These are phyloP conservation scores for Eleutherodactylus coqui DNA, from an alignment of 2,797 vertebrate species.

Conservation along the genomic window DNA sequence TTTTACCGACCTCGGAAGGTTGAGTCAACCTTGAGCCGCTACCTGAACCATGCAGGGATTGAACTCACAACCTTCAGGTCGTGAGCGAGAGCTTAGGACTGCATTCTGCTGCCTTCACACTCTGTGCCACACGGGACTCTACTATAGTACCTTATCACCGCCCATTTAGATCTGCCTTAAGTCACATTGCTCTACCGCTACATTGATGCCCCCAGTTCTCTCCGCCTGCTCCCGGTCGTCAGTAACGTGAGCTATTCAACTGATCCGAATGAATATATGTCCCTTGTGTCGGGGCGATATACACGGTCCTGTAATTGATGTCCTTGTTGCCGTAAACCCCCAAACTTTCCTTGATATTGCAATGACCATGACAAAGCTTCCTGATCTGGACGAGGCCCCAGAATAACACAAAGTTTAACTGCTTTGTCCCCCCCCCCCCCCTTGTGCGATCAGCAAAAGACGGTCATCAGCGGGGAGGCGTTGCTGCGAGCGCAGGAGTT, in stretches of 20 bases:
- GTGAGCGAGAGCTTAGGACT: too few species aligned
- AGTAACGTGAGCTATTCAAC: background rate
- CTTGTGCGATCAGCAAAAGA: background rate
- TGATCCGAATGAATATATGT: background rate
- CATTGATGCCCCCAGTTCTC: too few species aligned
- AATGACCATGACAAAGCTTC: background rate
- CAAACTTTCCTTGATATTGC: background rate
- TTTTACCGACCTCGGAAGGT: too few species aligned
- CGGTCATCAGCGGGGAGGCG: constrained; percentile 10
- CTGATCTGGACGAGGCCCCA: background rate
- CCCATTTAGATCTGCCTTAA: too few species aligned
- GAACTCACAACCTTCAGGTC: too few species aligned
- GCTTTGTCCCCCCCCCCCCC: background rate
- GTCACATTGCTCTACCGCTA: too few species aligned
- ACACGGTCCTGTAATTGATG: background rate
- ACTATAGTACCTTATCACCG: too few species aligned
- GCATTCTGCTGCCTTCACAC: too few species aligned
- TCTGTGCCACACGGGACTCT: too few species aligned
- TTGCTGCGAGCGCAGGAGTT: constrained; percentile 34
- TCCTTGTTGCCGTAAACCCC: background rate
- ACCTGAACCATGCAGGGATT: too few species aligned
- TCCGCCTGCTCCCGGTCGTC: too few species aligned
- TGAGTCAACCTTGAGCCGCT: too few species aligned
- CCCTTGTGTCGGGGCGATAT: background rate
- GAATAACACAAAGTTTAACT: constrained; percentile 22